Percentiles rank a stretch among this genome's conserved stretches.
Evolutionary conservation across 2,888 invertebrate genomes (phyloP).

Genomic region (Lomographa bimaculata): DNA sequence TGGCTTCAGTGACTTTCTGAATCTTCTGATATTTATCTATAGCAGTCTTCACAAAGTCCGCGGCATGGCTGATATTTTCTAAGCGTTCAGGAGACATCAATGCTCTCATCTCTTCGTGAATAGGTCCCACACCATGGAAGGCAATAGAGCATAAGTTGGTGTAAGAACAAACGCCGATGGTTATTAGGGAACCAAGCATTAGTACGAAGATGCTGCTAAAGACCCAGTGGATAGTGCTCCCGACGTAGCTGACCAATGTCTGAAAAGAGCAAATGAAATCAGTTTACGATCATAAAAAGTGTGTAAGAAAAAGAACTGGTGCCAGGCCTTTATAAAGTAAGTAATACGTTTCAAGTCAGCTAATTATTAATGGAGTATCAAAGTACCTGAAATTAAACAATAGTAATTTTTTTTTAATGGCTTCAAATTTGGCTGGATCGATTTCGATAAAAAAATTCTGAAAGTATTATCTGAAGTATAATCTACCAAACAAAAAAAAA

Average conservation of each 20-base stretch:
- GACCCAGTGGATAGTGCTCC: constrained; percentile 62
- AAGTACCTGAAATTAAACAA: too few species aligned
- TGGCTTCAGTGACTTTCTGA: constrained; percentile 53
- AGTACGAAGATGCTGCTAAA: constrained; percentile 73
- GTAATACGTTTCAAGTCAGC: too few species aligned
- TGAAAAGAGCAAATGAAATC: too few species aligned
- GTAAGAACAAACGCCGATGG: constrained; percentile 81
- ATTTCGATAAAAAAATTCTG: too few species aligned
- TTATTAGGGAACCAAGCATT: constrained; percentile 72
- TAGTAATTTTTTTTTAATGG: too few species aligned
- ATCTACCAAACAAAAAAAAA: too few species aligned
- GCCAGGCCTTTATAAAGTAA: too few species aligned
- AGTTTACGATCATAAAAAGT: too few species aligned
- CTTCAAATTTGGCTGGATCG: too few species aligned
- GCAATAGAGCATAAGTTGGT: constrained; percentile 85
- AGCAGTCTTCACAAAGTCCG: constrained; percentile 84
- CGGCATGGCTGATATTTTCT: constrained; percentile 83
- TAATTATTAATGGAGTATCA: too few species aligned
- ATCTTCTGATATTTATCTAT: constrained; percentile 84
- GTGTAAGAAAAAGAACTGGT: background rate
- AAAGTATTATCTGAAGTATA: too few species aligned
- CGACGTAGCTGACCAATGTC: constrained; percentile 64
- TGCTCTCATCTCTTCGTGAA: constrained; percentile 81
- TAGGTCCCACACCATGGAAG: constrained; percentile 84
- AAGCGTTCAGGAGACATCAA: constrained; percentile 84